Percentiles rank a stretch among this genome's conserved stretches.
phyloP scores from a whole-genome alignment of 2,113 vertebrate genomes.

The Archocentrus centrarchus region DNA sequence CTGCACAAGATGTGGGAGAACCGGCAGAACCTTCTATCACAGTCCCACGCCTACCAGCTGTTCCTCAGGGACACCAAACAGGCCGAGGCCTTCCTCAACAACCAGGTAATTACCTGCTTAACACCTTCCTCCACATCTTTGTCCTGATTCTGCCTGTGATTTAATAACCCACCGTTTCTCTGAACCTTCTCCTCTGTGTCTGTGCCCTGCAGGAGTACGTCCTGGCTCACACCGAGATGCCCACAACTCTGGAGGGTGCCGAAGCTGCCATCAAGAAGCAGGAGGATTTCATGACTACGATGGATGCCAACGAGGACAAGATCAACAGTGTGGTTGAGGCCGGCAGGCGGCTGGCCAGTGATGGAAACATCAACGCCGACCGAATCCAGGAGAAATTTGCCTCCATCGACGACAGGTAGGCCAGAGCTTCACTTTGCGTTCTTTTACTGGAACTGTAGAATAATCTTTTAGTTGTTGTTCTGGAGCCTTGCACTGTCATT shows the following conservation, averaged over 20 bases:
- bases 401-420: slow-evolving; percentile 93
- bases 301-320: slow-evolving; percentile 98
- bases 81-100: slow-evolving; percentile 97
- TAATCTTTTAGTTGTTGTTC: neutral
- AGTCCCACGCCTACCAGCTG: slow-evolving; percentile 95
- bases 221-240: slow-evolving; percentile 96
- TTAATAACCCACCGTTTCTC: neutral
- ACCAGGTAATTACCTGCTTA: slow-evolving; percentile 83
- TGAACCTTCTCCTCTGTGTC: neutral
- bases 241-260: slow-evolving; percentile 91
- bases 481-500: neutral
- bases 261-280: slow-evolving; percentile 97
- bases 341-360: slow-evolving; percentile 89
- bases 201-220: slow-evolving; percentile 87
- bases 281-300: slow-evolving; percentile 99
- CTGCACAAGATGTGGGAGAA: slow-evolving; percentile 99
- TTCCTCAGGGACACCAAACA: slow-evolving; percentile 97
- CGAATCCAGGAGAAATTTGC: slow-evolving; percentile 93
- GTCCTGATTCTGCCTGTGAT: neutral
- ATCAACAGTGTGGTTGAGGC: slow-evolving; percentile 94
- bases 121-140: neutral
- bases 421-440: neutral
- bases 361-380: slow-evolving; percentile 92
- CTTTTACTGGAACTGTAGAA: neutral
- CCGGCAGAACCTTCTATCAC: slow-evolving; percentile 93